Evolutionary conservation across 1,140 invertebrate genomes (phyloP), one percentile per base, ranked within the genome.

Genomic region (Pseudomyrmex concolor): DNA sequence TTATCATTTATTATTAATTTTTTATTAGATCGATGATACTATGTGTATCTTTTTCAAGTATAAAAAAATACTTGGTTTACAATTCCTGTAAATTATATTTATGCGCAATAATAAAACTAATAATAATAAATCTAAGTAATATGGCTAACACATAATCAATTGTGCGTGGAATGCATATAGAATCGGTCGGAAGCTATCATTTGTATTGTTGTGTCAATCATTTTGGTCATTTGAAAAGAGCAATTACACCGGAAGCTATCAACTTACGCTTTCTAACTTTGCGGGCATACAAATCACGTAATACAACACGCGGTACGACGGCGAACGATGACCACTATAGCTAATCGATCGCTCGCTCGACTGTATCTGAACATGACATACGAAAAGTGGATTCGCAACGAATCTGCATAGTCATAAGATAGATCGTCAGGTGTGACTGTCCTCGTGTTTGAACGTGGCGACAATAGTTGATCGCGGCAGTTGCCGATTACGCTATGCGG

Each of bases 241-340:
- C n/a, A 66, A 60, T 59, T 25, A 64, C 64, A 17, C 22, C 50
- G 45, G 76, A 59, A 80, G 54, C 60, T 51, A 64, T 59, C 76
- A 60, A 71, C 54, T 71, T 68, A 15, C 2, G 15, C 34, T 55
- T 60, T 9, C 43, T 12, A 17, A 59, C 60, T 76, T 17, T 13
- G 22, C 34, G 22, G 7, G 43, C 67, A 90, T 91, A 89, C 86
- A 89, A 92, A 91, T 92, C 90, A 89, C 84, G 90, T 89, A 86
- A 86, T 57, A 55, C 74, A 66, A 66, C 5, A 34, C 74, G 66
- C 67, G 78, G 67, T 50, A 62, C 64, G 51, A 15, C 63, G 71
- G 83, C 54, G 57, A 59, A 45, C 73, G 84, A 86, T 87, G 73
- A 86, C 63, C 86, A 68, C 72, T 70, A 59, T 71, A 57, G 63